phyloP scores from a whole-genome alignment of 2,797 vertebrate genomes.

The Jordanella pulchra region DNA sequence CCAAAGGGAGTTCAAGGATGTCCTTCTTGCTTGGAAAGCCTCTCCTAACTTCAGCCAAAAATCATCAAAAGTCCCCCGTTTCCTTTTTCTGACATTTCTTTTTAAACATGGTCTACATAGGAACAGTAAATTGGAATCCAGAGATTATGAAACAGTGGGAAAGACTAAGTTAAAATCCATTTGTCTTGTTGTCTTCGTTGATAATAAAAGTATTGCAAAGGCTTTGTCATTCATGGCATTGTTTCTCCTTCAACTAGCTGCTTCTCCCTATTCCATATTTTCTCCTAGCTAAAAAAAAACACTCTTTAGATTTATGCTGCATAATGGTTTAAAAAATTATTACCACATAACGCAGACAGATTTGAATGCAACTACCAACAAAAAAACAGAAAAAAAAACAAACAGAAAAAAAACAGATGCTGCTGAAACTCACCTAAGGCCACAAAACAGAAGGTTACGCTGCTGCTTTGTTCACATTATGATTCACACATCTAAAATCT shows the following conservation, averaged over 20 bases:
- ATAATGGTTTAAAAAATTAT: not conserved
- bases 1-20: not conserved
- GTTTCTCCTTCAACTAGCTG: not conserved
- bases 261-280: not conserved
- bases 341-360: not conserved
- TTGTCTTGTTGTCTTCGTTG: not conserved
- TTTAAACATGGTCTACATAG: not conserved
- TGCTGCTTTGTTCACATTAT: not conserved
- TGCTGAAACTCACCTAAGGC: too few species aligned
- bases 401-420: too few species aligned
- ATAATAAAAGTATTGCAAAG: not conserved
- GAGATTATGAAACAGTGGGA: not conserved
- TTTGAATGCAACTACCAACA: not conserved
- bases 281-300: not conserved
- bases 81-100: not conserved
- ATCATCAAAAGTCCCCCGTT: not conserved
- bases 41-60: not conserved
- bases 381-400: too few species aligned
- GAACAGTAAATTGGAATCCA: not conserved
- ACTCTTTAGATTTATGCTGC: not conserved
- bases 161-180: not conserved
- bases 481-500: not conserved
- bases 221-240: not conserved
- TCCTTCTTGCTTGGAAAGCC: not conserved
- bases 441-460: not conserved